Conservation (phyloP, 1,140 invertebrate species). For the Muscidifurax raptorellus region DNA sequence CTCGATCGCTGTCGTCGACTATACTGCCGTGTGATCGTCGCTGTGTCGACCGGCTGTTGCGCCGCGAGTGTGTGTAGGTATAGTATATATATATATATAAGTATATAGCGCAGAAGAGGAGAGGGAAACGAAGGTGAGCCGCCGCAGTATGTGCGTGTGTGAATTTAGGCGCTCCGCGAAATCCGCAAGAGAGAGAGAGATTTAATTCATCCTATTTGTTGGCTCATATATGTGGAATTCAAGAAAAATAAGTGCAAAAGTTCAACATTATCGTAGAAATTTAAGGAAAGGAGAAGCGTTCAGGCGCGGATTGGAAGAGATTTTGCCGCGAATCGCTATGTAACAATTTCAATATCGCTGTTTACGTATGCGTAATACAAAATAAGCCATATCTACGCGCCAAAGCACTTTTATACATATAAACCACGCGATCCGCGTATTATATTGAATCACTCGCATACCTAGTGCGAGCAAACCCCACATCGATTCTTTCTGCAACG, state of each 20-base stretch:
- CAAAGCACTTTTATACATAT: conserved; percentile 22
- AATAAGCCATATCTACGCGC: no score
- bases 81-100: not conserved
- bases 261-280: no score
- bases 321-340: not conserved
- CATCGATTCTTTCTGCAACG: conserved; percentile 28
- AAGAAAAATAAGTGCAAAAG: no score
- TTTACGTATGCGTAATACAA: not conserved
- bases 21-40: not conserved
- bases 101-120: not conserved
- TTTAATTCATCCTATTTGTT: no score
- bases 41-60: not conserved
- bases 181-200: no score
- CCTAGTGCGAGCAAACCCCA: not conserved
- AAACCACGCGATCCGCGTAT: not conserved
- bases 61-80: not conserved
- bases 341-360: no score
- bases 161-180: no score
- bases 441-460: not conserved
- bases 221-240: no score
- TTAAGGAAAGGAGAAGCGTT: not conserved
- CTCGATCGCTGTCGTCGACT: not conserved
- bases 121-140: not conserved
- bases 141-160: not conserved
- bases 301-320: not conserved